phyloP scores from a whole-genome alignment of 1,140 invertebrate species.

The Chelonus insularis region DNA sequence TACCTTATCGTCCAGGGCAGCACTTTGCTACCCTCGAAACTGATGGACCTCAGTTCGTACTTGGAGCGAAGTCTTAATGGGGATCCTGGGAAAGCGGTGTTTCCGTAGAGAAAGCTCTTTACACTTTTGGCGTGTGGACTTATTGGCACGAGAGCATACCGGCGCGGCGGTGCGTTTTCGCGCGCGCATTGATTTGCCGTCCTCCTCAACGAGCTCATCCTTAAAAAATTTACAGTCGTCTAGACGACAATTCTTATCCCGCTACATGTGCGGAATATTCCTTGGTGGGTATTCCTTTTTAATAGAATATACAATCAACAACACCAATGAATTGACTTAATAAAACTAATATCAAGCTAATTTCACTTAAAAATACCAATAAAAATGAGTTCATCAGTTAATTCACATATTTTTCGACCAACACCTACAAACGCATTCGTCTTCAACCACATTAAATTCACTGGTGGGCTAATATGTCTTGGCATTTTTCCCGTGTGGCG shows the following conservation, averaged over 20 bases:
- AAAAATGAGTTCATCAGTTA: neutral
- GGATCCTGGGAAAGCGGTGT: slow-evolving; percentile 37
- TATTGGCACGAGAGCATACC: slow-evolving; percentile 43
- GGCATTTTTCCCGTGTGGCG: neutral
- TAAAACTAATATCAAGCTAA: too few relatives aligned
- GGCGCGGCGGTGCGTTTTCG: slow-evolving; percentile 39
- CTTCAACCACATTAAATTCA: neutral
- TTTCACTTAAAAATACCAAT: neutral
- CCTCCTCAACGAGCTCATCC: slow-evolving; percentile 47
- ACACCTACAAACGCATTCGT: neutral
- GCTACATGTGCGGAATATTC: neutral
- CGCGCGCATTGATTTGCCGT: slow-evolving; percentile 40
- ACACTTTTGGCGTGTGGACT: slow-evolving; percentile 43
- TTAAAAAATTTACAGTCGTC: slow-evolving; percentile 7
- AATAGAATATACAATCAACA: too few relatives aligned
- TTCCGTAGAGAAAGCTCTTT: slow-evolving; percentile 39
- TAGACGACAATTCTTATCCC: neutral
- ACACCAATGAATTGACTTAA: too few relatives aligned
- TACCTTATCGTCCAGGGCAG: slow-evolving; percentile 55
- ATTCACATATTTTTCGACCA: neutral
- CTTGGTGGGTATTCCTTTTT: too few relatives aligned
- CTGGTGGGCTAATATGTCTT: neutral
- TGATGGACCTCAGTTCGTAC: slow-evolving; percentile 58
- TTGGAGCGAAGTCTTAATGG: slow-evolving; percentile 47
- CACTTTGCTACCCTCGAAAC: slow-evolving; percentile 56